phyloP scores from a whole-genome alignment of 2,888 invertebrate species.

The Dasypogon diadema region DNA sequence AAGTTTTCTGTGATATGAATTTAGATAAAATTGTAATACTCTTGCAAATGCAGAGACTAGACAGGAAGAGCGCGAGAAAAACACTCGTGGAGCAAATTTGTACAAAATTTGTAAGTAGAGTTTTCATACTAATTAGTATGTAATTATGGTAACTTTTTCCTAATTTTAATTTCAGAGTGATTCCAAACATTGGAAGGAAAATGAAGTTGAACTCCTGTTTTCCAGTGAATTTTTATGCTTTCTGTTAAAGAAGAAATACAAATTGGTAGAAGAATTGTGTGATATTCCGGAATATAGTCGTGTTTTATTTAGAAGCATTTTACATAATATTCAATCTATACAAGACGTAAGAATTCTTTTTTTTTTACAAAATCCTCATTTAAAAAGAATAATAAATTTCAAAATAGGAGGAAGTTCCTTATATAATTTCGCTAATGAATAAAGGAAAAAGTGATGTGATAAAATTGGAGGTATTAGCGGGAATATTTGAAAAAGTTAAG shows the following conservation, averaged over 20 bases:
- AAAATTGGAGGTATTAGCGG: constrained; percentile 20
- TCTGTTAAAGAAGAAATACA: constrained; percentile 66
- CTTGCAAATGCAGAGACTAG: constrained; percentile 58
- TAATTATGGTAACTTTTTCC: constrained; percentile 1
- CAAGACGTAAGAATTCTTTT: not conserved
- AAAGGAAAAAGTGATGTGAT: not conserved
- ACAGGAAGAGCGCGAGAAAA: constrained; percentile 60
- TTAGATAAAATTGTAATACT: constrained; percentile 63
- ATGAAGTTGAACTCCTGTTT: constrained; percentile 61
- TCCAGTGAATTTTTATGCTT: constrained; percentile 62
- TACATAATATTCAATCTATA: constrained; percentile 1
- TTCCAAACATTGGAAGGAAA: constrained; percentile 55
- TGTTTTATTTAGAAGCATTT: constrained; percentile 7
- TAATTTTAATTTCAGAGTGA: constrained; percentile 59
- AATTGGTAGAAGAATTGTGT: constrained; percentile 65
- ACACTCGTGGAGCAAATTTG: constrained; percentile 65
- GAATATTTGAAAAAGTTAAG: constrained; percentile 2
- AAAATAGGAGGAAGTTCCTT: constrained; percentile 1
- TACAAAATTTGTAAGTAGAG: constrained; percentile 61
- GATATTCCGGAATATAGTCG: constrained; percentile 57
- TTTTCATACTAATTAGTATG: constrained; percentile 26
- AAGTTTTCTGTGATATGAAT: constrained; percentile 64
- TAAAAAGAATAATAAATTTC: not conserved
- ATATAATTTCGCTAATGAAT: constrained; percentile 3
- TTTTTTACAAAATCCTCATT: not conserved